These are phyloP conservation scores for Mola mola DNA, from an alignment of 2,113 vertebrate genomes.

Conservation along the genomic window DNA sequence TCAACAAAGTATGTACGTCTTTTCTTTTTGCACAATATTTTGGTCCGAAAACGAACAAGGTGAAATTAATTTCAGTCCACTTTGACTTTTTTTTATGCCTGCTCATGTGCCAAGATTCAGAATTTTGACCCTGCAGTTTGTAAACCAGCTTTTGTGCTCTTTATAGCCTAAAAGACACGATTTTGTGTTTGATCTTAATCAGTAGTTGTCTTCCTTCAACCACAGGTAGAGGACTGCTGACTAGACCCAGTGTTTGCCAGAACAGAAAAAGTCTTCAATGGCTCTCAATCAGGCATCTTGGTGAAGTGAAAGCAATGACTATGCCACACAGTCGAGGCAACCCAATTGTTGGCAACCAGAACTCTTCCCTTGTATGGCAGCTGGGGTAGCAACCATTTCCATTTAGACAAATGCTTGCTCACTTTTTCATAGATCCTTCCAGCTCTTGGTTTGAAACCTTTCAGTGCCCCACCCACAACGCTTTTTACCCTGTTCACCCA, in stretches of 20 bases:
- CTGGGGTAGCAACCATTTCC: conserved; percentile 5
- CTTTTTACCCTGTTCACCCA: too few relatives aligned
- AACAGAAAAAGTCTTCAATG: not conserved
- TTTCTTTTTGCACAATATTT: not conserved
- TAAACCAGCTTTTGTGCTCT: too few relatives aligned
- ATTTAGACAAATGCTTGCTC: too few relatives aligned
- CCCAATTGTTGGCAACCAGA: not conserved
- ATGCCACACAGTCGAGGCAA: not conserved
- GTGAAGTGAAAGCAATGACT: not conserved
- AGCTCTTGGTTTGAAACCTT: rapidly evolving
- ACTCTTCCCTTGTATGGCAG: not conserved
- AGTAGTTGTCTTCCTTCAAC: not conserved
- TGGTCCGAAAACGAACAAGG: not conserved
- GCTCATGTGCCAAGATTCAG: not conserved
- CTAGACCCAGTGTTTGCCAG: not conserved
- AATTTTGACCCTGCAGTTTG: not conserved
- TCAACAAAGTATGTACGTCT: not conserved
- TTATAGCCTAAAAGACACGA: too few relatives aligned
- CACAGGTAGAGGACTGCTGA: not conserved
- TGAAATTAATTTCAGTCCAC: not conserved
- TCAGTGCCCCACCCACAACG: not conserved
- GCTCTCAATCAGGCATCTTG: not conserved
- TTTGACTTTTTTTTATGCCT: not conserved
- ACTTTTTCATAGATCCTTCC: not conserved
- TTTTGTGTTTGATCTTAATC: not conserved